Base-by-base conservation (phyloP, 2,888 invertebrate genomes). In the Mythimna ferrago region DNA sequence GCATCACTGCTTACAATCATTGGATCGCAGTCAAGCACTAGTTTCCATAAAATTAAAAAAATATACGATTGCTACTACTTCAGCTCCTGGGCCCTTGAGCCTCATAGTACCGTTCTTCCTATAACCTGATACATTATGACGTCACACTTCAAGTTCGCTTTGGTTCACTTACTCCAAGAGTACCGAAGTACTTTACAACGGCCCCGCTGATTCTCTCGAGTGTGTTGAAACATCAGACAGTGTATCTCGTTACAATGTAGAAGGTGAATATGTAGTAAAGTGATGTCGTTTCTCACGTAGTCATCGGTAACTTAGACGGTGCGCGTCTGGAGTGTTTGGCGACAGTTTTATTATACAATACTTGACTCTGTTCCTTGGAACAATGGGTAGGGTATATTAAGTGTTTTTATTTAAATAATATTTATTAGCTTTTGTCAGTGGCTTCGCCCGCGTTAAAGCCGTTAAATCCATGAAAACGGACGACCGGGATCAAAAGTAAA, bases 231-330 rank as follows among this genome's bases (percentile, higher is more conserved):
- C 64, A 56, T 35, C 56, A 80, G 35, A 61, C 60, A 6, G 62
- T 32, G 14, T 69, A 65, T 65, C 58, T 54, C 2, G 11, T 77
- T 81, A 67, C 77, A 67, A 32, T 61, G 54, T 16, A 32, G 21
- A 70, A 21, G 19, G 65, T 51, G 64, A 54, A 19, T 53, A 67
- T 32, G 32, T 69, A n/a, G 4, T 60, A 32, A 19, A 64, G 61
- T 41, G 10, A 56, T 57, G 63, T 53, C 10, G 19, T 32, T 84
- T 84, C 84, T 58, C 82, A 84, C 80, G 66, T 67, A 60, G 44
- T 63, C 76, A 70, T 78, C 80, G 62, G 73, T 78, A 70, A 70
- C 64, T 76, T 60, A 54, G 53, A 62, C 26, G 32, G 53, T 57
- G 51, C 16, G 56, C 53, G 41, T n/a, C 11, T 7, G 6, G 51